Conservation (phyloP, 1,140 invertebrate genomes). For the Caenorhabditis latens region DNA sequence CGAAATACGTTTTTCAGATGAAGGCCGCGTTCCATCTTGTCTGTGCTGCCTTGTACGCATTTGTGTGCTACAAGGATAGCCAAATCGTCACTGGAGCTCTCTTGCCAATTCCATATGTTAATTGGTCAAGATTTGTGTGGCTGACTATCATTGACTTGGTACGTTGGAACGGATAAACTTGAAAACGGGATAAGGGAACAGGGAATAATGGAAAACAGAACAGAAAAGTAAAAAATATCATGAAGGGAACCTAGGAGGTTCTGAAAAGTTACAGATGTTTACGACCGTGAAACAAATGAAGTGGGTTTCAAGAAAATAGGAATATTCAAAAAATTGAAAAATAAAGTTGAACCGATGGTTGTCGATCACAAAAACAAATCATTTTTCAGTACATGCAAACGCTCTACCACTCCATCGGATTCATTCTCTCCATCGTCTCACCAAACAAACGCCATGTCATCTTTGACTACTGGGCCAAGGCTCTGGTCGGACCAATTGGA, state of each 20-base stretch:
- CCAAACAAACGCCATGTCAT: not conserved
- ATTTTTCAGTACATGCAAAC: slow-evolving; percentile 44
- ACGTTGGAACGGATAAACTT: not conserved
- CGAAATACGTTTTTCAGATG: slow-evolving; percentile 32
- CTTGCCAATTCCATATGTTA: slow-evolving; percentile 63
- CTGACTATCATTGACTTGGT: slow-evolving; percentile 71
- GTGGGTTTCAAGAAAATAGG: too few species aligned
- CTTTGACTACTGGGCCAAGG: slow-evolving; percentile 66
- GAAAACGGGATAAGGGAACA: not conserved
- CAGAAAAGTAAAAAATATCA: too few species aligned
- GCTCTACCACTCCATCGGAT: slow-evolving; percentile 32
- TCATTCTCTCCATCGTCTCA: slow-evolving; percentile 15
- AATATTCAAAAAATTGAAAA: too few species aligned
- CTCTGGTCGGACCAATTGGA: slow-evolving; percentile 67
- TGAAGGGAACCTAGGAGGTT: not conserved
- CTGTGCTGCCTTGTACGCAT: slow-evolving; percentile 11
- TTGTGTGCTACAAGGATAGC: slow-evolving; percentile 65
- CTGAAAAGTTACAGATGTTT: not conserved
- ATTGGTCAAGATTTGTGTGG: slow-evolving; percentile 70
- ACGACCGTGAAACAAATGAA: too few species aligned
- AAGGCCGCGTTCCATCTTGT: slow-evolving; percentile 51
- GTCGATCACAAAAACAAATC: not conserved
- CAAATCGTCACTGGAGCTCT: slow-evolving; percentile 23
- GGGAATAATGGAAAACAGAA: not conserved
- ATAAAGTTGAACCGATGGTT: too few species aligned